Base-by-base conservation (phyloP, 2,797 vertebrate genomes). In the Atherinosoma microstoma region DNA sequence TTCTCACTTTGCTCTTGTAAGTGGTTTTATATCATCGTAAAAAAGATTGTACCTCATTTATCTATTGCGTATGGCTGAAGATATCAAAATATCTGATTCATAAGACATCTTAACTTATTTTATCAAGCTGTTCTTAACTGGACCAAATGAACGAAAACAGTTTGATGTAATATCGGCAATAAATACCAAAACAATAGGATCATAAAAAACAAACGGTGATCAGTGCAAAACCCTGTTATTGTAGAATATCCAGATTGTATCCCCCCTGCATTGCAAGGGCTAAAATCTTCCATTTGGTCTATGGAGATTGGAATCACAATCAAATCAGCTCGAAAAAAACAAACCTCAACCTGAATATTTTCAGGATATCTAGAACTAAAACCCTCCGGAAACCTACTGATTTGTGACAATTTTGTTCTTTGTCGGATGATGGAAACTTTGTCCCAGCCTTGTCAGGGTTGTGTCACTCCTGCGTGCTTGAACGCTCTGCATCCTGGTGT, bases 371-470 rank as follows among this genome's bases (percentile, higher is more conserved):
- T 29, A 2, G 2, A 16, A 54, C 58, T 57, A 35, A 32, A 67
- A 42, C 56, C 2, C n/a, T 66, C 29, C 54, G 47, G 27, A 70
- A 47, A 64, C 30, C 16, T 54, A 71, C 70, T 35, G 51, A 65
- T 69, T 56, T 70, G 16, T 36, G 36, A 3, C 4, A 2, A 65
- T 68, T 76, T 47, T 60, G 34, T 64, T 65, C 13, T 32, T 42
- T 6, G 54, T 78, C 63, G 69, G 64, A 66, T 64, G 63, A 45
- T 38, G 68, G 70, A 67, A 66, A 56, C 62, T 47, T 27, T 69
- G 49, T 73, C 78, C 32, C 54, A 29, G 58, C 66, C 32, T 67
- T 0, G 34, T 65, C 58, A 66, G 49, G 49, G 64, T 60, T 47
- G 24, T 58, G 73, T 58, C 35, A 36, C 49, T 73, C 72, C 74